Evolutionary conservation across 1,140 invertebrate genomes (phyloP).

Genomic region (Drosophila bocki): DNA sequence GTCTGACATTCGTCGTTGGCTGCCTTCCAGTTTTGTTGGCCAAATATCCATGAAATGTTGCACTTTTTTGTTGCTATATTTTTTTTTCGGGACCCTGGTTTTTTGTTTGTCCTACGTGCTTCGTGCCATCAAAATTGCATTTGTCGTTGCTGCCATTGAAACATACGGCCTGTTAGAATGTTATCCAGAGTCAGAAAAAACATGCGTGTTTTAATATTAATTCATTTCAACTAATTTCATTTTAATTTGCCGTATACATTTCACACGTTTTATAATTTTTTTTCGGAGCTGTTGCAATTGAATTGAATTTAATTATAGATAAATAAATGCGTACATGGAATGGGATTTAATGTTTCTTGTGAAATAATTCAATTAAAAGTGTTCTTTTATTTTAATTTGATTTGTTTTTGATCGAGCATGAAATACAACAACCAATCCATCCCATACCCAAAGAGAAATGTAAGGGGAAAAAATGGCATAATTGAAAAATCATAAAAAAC

Average conservation of each 20-base stretch:
- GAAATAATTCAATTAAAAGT: slow-evolving; percentile 75
- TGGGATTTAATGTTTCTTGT: slow-evolving; percentile 49
- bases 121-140: slow-evolving; percentile 51
- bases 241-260: slow-evolving; percentile 58
- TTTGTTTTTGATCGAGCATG: slow-evolving; percentile 29
- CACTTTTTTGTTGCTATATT: slow-evolving; percentile 6
- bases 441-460: slow-evolving; percentile 2
- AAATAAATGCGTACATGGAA: slow-evolving; percentile 43
- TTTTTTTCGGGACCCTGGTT: slow-evolving; percentile 7
- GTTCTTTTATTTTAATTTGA: slow-evolving; percentile 47
- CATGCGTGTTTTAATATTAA: slow-evolving; percentile 23
- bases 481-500: slow-evolving; percentile 66
- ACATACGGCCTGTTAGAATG: slow-evolving; percentile 26
- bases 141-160: slow-evolving; percentile 32
- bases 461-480: slow-evolving; percentile 39
- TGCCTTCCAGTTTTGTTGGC: slow-evolving; percentile 54
- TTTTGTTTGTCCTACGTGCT: slow-evolving; percentile 34
- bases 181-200: slow-evolving; percentile 14
- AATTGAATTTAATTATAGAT: slow-evolving; percentile 60
- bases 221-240: slow-evolving; percentile 56
- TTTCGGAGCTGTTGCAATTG: slow-evolving; percentile 1
- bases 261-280: slow-evolving; percentile 25
- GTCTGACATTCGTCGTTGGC: slow-evolving; percentile 55
- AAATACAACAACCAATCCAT: neutral
- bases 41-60: slow-evolving; percentile 39